A percentile compares a stretch with the other conserved stretches of the same genome.
These are phyloP conservation scores for Acinonyx jubatus DNA, from an alignment of 2,113 vertebrate species.

Conservation along the genomic window DNA sequence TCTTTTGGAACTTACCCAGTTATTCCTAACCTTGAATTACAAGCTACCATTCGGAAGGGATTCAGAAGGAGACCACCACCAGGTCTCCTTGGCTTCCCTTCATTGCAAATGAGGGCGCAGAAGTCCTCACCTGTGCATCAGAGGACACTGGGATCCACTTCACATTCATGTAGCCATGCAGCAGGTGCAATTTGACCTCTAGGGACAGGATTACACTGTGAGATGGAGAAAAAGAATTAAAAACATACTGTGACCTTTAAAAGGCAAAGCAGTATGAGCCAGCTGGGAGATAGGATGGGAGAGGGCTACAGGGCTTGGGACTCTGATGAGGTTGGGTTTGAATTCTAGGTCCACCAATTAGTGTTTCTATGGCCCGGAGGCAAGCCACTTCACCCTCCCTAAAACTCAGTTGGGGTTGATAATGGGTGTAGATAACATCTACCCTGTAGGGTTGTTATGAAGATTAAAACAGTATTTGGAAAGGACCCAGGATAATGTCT, in stretches of 20 bases:
- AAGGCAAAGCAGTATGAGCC: neutral
- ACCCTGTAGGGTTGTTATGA: neutral
- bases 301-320: neutral
- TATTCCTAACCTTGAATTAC: neutral
- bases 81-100: neutral
- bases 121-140: conserved; percentile 87
- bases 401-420: neutral
- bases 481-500: neutral
- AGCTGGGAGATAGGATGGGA: neutral
- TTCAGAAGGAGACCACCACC: neutral
- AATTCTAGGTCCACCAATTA: neutral
- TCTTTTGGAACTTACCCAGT: neutral
- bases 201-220: conserved; percentile 93
- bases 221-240: neutral
- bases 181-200: conserved; percentile 95
- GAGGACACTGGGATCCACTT: conserved; percentile 95
- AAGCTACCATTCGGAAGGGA: neutral
- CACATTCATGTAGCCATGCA: conserved; percentile 97
- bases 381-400: neutral
- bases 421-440: neutral
- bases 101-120: neutral
- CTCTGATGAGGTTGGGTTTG: neutral
- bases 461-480: neutral
- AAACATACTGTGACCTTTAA: neutral
- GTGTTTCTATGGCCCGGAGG: neutral